Evolutionary conservation across 2,113 vertebrate genomes (phyloP), one percentile per base, ranked within the genome.

Genomic region (Coregonus clupeaformis): DNA sequence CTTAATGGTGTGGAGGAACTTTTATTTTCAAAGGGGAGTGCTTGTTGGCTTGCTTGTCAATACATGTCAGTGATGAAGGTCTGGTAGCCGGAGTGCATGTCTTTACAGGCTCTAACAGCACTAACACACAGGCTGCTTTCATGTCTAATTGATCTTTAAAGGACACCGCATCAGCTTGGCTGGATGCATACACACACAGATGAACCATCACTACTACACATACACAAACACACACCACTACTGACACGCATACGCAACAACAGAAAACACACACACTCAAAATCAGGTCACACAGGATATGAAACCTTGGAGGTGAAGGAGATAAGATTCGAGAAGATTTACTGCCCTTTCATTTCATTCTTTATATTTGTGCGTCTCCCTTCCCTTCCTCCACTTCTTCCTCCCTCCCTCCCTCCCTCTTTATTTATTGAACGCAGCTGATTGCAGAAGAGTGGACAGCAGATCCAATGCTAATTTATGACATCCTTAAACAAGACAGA

Each of bases 201-300:
- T 22, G 9, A 18, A 22, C 9, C 20, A 22, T 59, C 14, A 60
- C 16, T 55, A 22, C 57, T 64, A 25, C 20, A 42, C 70, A 7
- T 16, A 36, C 18, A 71, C 29, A 72, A 3, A 64, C 32, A 72
- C n/a, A 63, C 59, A n/a, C 25, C 36, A 9, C 36, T 42, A 42
- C 36, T 11, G 36, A 59, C 32, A 76, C 68, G 7, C 5, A 72
- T 2, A 18, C 25, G 22, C 69, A 42, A 6, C 7, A 42, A 42
- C 36, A 42, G 36, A 42, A 36, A 42, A 9, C 36, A 42, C 32
- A 36, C 36, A 68, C 32, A 68, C 32, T 36, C 32, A 42, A 20
- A 68, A 55, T 71, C 47, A 70, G 63, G 66, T 76, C 77, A 69
- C 87, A 88, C 87, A 88, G 88, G 90, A 91, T 87, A 89, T 88